These are phyloP conservation scores for Trimorus sp. DNA, from an alignment of 2,888 invertebrate species.

Conservation along the genomic window DNA sequence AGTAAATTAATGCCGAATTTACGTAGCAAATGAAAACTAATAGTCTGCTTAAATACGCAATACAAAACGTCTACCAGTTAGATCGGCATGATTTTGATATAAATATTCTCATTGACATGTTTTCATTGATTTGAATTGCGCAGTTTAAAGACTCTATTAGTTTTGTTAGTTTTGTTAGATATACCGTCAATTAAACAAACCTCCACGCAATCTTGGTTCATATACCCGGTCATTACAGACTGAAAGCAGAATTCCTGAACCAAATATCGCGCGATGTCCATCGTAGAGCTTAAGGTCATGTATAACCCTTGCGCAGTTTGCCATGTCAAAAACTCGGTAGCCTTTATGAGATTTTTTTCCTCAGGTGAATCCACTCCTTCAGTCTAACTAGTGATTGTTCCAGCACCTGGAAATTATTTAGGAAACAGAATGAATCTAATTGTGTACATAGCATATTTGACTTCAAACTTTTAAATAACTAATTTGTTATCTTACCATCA, in stretches of 20 bases:
- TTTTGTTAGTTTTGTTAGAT: too few relatives aligned
- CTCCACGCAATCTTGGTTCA: not conserved
- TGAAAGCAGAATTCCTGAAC: not conserved
- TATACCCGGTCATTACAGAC: not conserved
- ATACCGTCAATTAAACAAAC: not conserved
- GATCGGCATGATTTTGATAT: too few relatives aligned
- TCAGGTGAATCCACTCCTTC: conserved; percentile 1
- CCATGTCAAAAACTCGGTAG: conserved; percentile 1
- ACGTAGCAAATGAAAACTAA: too few relatives aligned
- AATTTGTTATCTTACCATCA: not conserved
- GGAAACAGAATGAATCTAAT: too few relatives aligned
- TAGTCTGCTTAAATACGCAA: too few relatives aligned
- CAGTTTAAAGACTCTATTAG: too few relatives aligned
- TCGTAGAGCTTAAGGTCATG: not conserved
- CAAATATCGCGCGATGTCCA: not conserved
- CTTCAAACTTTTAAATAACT: not conserved
- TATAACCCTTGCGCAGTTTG: conserved; percentile 17
- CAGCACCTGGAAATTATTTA: conserved; percentile 2
- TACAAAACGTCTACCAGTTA: too few relatives aligned
- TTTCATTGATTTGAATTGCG: too few relatives aligned
- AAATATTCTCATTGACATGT: too few relatives aligned
- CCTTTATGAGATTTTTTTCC: not conserved
- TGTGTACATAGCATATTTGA: not conserved
- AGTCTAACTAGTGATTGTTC: not conserved
- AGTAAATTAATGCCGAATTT: too few relatives aligned